Base-by-base conservation (phyloP, 2,113 vertebrate species). In the Psittacara wagleri region DNA sequence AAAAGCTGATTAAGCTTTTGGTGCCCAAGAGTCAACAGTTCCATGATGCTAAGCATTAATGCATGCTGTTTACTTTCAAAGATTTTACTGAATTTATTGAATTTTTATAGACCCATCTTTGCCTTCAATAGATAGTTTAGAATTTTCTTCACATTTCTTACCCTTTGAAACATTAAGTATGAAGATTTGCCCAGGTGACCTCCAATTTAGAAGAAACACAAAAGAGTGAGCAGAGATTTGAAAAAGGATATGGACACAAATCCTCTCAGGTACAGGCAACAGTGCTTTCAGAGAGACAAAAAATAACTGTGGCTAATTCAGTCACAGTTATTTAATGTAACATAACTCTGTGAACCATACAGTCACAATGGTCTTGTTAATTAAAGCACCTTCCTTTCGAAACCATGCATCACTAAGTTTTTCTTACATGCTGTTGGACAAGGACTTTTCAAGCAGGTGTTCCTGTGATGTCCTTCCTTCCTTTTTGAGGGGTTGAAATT, bases 1-100 rank as follows among this genome's bases (percentile, higher is more conserved):
- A 84, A 95, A 95, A 91, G 16, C 13, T 85, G 48, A 68, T 69
- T 84, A 89, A 91, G 82, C 64, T 43, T 86, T 88, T 46, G 28
- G 31, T 90, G 33, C 27, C 59, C 23, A 68, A 28, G 27, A 84
- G 33, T 61, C 83, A 92, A 39, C 27, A 92, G 39, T 55, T 75
- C 74, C 39, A 48, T 27, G 35, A 78, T 41, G 35, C 20, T 79
- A 86, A 86, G n/a, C 27, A 35, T 72, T 86, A 84, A 55, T 31
- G 13, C 29, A 75, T 61, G 35, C 51, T 84, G 20, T 22, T 92
- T 81, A 63, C 51, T 94, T 94, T 78, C 62, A 51, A 43, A 89
- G 62, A 35, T 51, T 77, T 84, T 35, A 90, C 39, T 72, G 69
- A 78, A 23, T 89, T 80, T 24, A 20, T 57, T 68, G 66, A 76